phyloP scores from a whole-genome alignment of 2,113 vertebrate genomes.

The Aleadryas rufinucha region DNA sequence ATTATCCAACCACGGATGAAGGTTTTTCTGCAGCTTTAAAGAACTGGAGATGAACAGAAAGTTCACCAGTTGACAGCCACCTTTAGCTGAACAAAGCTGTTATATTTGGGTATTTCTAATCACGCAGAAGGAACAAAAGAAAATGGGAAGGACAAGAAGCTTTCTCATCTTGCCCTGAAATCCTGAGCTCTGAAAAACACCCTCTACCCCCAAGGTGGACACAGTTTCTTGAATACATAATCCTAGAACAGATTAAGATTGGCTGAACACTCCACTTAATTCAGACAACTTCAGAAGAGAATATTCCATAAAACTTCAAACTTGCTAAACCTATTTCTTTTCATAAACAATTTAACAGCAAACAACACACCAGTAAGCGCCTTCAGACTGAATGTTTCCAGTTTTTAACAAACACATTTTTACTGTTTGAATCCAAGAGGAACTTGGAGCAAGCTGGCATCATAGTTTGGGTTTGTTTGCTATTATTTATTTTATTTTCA shows the following conservation, averaged over 20 bases:
- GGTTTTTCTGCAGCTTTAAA: background rate
- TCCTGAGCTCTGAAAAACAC: background rate
- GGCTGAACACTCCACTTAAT: background rate
- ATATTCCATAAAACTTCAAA: background rate
- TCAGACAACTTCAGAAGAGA: background rate
- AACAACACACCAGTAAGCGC: rapidly evolving
- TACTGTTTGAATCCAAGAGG: background rate
- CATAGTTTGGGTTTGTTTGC: background rate
- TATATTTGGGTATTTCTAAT: background rate
- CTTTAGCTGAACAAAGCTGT: background rate
- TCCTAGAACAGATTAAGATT: background rate
- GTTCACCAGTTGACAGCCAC: background rate
- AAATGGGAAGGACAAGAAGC: background rate
- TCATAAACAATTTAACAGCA: background rate
- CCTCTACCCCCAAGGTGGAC: background rate
- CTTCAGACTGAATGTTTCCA: background rate
- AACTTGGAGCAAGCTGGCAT: background rate
- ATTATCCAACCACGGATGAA: rapidly evolving
- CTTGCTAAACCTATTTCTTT: background rate
- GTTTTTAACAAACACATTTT: background rate
- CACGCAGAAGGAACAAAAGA: rapidly evolving
- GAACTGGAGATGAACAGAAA: background rate
- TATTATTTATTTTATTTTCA: background rate
- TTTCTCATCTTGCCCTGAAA: background rate
- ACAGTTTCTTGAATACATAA: background rate